Percentiles rank a stretch among this genome's conserved stretches.
phyloP scores from a whole-genome alignment of 2,797 vertebrate genomes.

The Cyprinella venusta region DNA sequence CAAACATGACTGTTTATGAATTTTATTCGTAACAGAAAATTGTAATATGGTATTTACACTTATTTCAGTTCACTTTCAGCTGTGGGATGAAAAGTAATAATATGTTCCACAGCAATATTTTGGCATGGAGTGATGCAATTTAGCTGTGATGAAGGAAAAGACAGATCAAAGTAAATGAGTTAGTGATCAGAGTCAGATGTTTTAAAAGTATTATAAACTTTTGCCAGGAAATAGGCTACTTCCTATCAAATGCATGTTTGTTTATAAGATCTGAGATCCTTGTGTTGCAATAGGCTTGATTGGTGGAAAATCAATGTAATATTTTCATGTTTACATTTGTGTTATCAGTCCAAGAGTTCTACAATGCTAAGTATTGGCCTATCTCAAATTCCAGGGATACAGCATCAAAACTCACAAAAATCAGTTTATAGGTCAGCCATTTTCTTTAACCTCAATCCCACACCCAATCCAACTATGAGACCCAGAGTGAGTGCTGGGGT shows the following conservation, averaged over 20 bases:
- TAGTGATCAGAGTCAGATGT: conserved; percentile 36
- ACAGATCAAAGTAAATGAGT: conserved; percentile 19
- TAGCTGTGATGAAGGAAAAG: background rate
- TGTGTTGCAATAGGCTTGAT: conserved; percentile 13
- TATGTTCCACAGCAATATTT: background rate
- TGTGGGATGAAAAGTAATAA: background rate
- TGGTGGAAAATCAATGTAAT: background rate
- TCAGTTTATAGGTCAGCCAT: background rate
- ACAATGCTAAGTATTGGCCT: background rate
- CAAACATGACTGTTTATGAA: background rate
- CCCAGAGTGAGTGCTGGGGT: background rate
- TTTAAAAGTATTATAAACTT: background rate
- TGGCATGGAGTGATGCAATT: conserved; percentile 6
- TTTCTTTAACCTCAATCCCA: background rate
- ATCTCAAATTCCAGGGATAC: background rate
- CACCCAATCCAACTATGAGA: background rate
- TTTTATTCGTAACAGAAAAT: background rate
- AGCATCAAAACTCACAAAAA: background rate
- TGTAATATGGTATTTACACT: background rate
- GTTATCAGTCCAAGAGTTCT: background rate
- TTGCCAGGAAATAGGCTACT: conserved; percentile 18
- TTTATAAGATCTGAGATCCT: background rate
- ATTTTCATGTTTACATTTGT: background rate
- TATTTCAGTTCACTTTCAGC: background rate
- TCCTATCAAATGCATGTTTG: conserved; percentile 1